phyloP scores from a whole-genome alignment of 2,888 invertebrate species.

The Dryobotodes eremita region DNA sequence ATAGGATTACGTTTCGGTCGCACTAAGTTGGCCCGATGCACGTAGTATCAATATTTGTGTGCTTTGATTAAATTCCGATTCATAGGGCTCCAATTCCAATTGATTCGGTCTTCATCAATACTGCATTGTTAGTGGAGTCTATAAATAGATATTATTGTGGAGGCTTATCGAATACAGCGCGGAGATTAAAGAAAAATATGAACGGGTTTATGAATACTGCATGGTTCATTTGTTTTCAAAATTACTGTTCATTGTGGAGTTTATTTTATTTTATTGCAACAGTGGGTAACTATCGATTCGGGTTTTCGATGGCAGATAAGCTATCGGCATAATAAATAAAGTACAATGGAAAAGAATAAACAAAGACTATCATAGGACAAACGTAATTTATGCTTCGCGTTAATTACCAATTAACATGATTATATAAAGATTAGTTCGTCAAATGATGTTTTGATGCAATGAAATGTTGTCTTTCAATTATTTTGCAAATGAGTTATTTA shows the following conservation, averaged over 20 bases:
- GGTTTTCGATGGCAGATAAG: not conserved
- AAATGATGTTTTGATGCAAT: too few species aligned
- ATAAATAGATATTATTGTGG: constrained; percentile 39
- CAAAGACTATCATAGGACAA: too few species aligned
- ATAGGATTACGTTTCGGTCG: constrained; percentile 56
- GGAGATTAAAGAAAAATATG: constrained; percentile 43
- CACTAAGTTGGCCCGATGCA: constrained; percentile 57
- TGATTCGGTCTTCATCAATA: constrained; percentile 43
- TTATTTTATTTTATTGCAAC: not conserved
- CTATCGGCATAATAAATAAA: not conserved
- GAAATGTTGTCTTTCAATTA: too few species aligned
- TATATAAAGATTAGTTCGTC: too few species aligned
- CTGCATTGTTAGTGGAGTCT: constrained; percentile 34
- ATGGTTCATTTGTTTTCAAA: not conserved
- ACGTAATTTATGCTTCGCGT: too few species aligned
- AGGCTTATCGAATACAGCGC: constrained; percentile 3
- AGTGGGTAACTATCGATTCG: not conserved
- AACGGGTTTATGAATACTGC: constrained; percentile 3
- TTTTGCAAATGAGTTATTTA: too few species aligned
- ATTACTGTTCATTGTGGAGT: not conserved
- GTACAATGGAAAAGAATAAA: not conserved
- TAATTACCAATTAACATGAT: too few species aligned
- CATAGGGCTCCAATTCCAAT: constrained; percentile 47
- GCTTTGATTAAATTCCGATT: constrained; percentile 65
- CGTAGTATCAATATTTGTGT: constrained; percentile 63